phyloP scores from a whole-genome alignment of 2,888 invertebrate species.

The Eupithecia pulchellata region DNA sequence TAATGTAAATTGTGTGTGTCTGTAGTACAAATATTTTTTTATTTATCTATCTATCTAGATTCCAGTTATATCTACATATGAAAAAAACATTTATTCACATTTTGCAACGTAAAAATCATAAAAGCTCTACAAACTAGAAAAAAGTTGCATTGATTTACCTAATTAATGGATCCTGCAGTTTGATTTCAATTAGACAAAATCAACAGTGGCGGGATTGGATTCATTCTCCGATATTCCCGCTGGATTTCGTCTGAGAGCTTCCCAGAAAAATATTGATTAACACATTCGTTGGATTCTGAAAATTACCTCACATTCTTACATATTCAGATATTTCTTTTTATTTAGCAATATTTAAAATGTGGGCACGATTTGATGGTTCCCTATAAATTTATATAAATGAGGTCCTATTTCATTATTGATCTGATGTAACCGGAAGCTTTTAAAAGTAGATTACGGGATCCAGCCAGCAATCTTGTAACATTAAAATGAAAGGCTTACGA shows the following conservation, averaged over 20 bases:
- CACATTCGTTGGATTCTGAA: conserved; percentile 17
- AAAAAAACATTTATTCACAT: no score
- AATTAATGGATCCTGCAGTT: conserved; percentile 65
- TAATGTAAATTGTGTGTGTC: no score
- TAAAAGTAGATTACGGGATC: conserved; percentile 34
- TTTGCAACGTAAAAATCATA: neutral
- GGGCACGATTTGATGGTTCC: no score
- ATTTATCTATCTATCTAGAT: no score
- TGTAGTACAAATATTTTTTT: no score
- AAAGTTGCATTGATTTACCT: conserved; percentile 51
- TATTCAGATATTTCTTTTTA: neutral
- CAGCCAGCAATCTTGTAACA: conserved; percentile 47
- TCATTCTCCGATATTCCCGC: conserved; percentile 45
- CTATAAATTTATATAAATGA: neutral
- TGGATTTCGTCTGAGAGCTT: conserved; percentile 31
- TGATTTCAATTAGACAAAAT: conserved; percentile 77
- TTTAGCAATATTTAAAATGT: neutral
- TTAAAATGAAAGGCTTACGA: conserved; percentile 47
- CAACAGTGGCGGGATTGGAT: conserved; percentile 65
- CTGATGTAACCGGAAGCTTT: conserved; percentile 22
- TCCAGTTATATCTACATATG: no score
- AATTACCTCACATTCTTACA: neutral
- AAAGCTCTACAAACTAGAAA: conserved; percentile 43
- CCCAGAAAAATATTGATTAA: conserved; percentile 32
- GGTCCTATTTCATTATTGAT: conserved; percentile 14